phyloP scores from a whole-genome alignment of 2,113 vertebrate species.

The Trematocara unimaculatum region DNA sequence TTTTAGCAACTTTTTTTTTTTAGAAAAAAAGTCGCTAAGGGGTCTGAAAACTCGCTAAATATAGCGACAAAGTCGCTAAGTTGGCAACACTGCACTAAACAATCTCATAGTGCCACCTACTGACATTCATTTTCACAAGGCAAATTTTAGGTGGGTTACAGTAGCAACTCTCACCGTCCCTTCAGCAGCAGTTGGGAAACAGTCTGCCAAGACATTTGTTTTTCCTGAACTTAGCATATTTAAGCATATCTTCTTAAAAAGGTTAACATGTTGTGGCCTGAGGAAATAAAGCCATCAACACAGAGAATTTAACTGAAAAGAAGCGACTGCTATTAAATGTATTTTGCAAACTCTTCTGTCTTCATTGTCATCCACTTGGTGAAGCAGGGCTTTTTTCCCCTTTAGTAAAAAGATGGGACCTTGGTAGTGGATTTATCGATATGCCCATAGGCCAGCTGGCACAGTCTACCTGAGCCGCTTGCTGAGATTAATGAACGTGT shows the following conservation, averaged over 20 bases:
- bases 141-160: not conserved
- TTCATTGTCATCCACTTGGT: constrained; percentile 31
- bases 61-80: too few species aligned
- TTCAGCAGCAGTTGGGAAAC: not conserved
- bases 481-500: constrained; percentile 62
- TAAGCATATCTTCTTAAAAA: not conserved
- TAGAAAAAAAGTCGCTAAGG: too few species aligned
- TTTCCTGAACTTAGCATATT: not conserved
- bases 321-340: not conserved
- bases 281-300: not conserved
- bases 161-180: not conserved
- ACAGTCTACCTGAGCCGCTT: constrained; percentile 33
- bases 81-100: not conserved
- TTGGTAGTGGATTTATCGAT: constrained; percentile 63
- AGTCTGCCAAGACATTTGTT: not conserved
- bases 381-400: constrained; percentile 1
- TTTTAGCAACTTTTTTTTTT: too few species aligned
- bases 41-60: too few species aligned
- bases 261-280: not conserved
- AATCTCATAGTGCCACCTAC: not conserved
- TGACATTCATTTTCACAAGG: not conserved
- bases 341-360: constrained; percentile 13
- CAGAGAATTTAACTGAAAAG: not conserved
- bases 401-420: constrained; percentile 19
- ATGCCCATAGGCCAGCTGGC: constrained; percentile 61